Conservation (phyloP, 2,888 invertebrate genomes). For the Apodemia duryi region DNA sequence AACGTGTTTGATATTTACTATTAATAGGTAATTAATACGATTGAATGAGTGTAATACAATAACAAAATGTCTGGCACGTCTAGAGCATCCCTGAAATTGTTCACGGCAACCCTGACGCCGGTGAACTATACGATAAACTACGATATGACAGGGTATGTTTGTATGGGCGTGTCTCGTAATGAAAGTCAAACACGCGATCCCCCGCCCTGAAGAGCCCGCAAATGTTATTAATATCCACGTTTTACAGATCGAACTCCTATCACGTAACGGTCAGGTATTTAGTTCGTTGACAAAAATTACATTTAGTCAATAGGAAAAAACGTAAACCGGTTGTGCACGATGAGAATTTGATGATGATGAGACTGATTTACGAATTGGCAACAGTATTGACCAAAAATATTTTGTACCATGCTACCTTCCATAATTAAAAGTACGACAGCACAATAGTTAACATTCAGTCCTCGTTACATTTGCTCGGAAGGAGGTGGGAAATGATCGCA, state of each 20-base stretch:
- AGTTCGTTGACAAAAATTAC: neutral
- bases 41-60: neutral
- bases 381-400: too few relatives aligned
- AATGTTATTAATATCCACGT: slow-evolving; percentile 36
- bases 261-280: slow-evolving; percentile 22
- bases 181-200: slow-evolving; percentile 70
- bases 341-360: too few relatives aligned
- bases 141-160: slow-evolving; percentile 35
- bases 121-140: slow-evolving; percentile 22
- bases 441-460: too few relatives aligned
- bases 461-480: too few relatives aligned
- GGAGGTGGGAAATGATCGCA: too few relatives aligned
- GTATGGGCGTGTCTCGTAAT: slow-evolving; percentile 60
- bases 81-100: neutral
- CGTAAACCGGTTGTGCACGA: too few relatives aligned
- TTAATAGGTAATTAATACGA: too few relatives aligned
- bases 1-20: too few relatives aligned
- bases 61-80: neutral
- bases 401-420: too few relatives aligned
- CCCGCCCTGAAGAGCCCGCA: slow-evolving; percentile 40
- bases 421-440: too few relatives aligned
- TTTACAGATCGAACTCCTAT: slow-evolving; percentile 14
- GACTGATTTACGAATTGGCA: too few relatives aligned
- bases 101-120: neutral
- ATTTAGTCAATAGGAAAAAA: neutral